These are phyloP conservation scores for Meriones unguiculatus DNA, from an alignment of 2,113 vertebrate genomes.

Conservation along the genomic window DNA sequence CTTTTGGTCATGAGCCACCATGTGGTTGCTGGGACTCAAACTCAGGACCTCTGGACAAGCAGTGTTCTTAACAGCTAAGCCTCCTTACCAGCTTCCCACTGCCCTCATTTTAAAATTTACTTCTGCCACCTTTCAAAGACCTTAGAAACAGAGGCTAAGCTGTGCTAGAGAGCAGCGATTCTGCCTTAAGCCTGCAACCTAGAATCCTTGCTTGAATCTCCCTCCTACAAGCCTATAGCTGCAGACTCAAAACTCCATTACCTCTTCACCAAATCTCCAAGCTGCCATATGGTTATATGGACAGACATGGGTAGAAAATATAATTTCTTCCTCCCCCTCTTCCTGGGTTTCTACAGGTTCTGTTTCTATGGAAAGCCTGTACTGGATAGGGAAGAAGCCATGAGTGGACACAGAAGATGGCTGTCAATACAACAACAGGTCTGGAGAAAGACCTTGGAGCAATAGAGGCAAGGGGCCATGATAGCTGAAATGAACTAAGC, in stretches of 20 bases:
- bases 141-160: neutral
- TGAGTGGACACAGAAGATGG: neutral
- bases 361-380: neutral
- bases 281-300: neutral
- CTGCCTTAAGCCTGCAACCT: neutral
- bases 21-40: too few relatives aligned
- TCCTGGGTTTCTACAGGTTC: neutral
- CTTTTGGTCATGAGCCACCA: too few relatives aligned
- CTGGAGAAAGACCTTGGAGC: neutral
- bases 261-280: neutral
- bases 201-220: neutral
- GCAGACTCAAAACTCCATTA: neutral
- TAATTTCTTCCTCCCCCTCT: neutral
- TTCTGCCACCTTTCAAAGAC: neutral
- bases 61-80: too few relatives aligned
- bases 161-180: neutral
- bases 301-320: neutral
- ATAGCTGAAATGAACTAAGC: neutral
- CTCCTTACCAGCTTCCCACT: too few relatives aligned
- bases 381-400: neutral
- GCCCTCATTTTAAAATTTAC: too few relatives aligned
- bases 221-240: too few relatives aligned
- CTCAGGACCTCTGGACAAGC: too few relatives aligned
- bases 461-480: neutral
- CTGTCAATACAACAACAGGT: neutral